A percentile compares a stretch with the other conserved stretches of the same genome.
phyloP scores from a whole-genome alignment of 37 sponge, comb jelly and placozoan genomes.

The Oscarella lobularis region DNA sequence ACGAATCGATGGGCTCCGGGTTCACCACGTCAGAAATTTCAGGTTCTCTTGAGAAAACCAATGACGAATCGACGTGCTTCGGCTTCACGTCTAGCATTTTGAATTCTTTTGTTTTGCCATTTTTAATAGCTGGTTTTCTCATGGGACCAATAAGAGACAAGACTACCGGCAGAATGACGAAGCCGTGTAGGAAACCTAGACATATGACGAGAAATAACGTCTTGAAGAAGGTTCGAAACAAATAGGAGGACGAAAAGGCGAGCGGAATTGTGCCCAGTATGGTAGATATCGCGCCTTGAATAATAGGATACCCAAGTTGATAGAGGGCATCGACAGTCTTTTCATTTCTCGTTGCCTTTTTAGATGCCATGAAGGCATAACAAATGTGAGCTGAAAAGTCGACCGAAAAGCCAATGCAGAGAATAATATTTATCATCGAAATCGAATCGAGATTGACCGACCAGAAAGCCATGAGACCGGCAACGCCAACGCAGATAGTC shows the following conservation, averaged over 20 bases:
- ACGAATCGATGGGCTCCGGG: too few species aligned
- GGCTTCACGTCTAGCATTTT: too few species aligned
- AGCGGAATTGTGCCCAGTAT: background rate
- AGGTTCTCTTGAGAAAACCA: too few species aligned
- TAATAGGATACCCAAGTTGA: background rate
- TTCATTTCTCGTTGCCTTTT: background rate
- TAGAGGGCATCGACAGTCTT: background rate
- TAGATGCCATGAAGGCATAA: background rate
- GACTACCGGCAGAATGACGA: background rate
- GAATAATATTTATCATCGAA: background rate
- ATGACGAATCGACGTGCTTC: too few species aligned
- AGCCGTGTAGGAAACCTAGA: background rate
- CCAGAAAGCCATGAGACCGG: background rate
- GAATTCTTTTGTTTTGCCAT: too few species aligned
- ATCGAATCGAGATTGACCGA: background rate
- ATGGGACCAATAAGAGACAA: background rate
- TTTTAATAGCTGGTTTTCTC: too few species aligned
- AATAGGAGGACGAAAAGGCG: background rate
- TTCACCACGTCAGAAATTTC: too few species aligned
- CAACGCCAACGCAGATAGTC: background rate
- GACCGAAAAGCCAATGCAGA: background rate
- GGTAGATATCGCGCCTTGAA: background rate
- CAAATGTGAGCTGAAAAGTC: background rate
- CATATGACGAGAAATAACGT: background rate
- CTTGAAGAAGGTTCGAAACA: background rate